These are phyloP conservation scores for Philereme vetulata DNA, from an alignment of 2,888 invertebrate genomes.

Conservation along the genomic window DNA sequence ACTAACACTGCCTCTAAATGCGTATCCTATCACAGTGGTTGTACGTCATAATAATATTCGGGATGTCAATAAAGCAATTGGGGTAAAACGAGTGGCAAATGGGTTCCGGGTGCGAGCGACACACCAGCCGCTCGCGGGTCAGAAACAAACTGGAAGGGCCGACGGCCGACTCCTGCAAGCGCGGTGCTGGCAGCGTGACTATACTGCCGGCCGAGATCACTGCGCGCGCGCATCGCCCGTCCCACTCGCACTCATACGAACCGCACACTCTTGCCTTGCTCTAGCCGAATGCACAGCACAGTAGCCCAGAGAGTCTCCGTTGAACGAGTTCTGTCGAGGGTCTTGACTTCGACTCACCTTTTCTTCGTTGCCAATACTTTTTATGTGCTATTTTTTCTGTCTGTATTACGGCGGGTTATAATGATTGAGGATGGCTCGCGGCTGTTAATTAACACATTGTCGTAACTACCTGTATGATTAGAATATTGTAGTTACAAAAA, in stretches of 20 bases:
- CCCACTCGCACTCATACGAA: constrained; percentile 33
- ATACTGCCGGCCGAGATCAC: constrained; percentile 66
- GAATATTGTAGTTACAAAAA: constrained; percentile 16
- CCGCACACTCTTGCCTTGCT: constrained; percentile 42
- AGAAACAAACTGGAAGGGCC: constrained; percentile 76
- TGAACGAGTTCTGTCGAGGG: constrained; percentile 77
- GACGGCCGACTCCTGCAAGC: constrained; percentile 64
- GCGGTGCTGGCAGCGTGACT: constrained; percentile 52
- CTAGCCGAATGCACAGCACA: constrained; percentile 73
- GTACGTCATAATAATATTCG: constrained; percentile 70
- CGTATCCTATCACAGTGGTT: constrained; percentile 56
- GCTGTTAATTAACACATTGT: constrained; percentile 70
- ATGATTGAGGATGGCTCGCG: constrained; percentile 60
- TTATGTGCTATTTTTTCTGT: constrained; percentile 71
- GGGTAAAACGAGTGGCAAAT: constrained; percentile 70
- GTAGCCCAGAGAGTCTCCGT: constrained; percentile 69
- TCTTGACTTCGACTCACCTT: constrained; percentile 73
- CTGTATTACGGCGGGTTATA: constrained; percentile 70
- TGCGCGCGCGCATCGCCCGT: constrained; percentile 65
- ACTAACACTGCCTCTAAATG: constrained; percentile 63
- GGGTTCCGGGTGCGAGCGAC: constrained; percentile 63
- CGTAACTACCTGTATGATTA: constrained; percentile 34
- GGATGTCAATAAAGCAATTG: constrained; percentile 61
- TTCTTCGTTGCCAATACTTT: constrained; percentile 69
- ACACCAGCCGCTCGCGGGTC: constrained; percentile 74